A percentile compares a stretch with the other conserved stretches of the same genome.
These are phyloP conservation scores for Scatophagus argus DNA, from an alignment of 2,113 vertebrate species.

Conservation along the genomic window DNA sequence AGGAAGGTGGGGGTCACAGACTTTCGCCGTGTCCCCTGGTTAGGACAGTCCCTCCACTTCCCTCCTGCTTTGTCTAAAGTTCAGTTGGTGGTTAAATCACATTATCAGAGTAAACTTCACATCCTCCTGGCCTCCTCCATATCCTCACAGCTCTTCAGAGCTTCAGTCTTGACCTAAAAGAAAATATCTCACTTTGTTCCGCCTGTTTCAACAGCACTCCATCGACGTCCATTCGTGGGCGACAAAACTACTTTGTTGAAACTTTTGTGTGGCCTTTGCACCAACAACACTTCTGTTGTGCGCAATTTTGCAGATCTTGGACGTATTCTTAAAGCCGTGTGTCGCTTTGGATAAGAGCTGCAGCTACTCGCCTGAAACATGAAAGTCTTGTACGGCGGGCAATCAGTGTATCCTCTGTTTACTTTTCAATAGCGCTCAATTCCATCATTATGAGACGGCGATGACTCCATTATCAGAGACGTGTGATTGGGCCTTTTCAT, in stretches of 20 bases:
- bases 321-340: conserved; percentile 22
- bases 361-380: conserved; percentile 45
- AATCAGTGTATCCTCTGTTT: conserved; percentile 79
- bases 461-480: conserved; percentile 71
- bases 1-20: background rate
- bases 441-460: conserved; percentile 70
- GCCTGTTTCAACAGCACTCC: background rate
- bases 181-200: background rate
- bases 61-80: background rate
- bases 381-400: conserved; percentile 55
- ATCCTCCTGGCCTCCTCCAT: background rate
- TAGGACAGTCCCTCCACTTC: background rate
- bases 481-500: conserved; percentile 82
- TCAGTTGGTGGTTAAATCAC: conserved; percentile 9
- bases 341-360: conserved; percentile 27
- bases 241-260: conserved; percentile 13
- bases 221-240: background rate
- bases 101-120: background rate
- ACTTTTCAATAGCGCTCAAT: conserved; percentile 75
- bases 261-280: conserved; percentile 4
- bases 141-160: background rate
- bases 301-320: conserved; percentile 44
- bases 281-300: background rate
- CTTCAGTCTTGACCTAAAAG: conserved; percentile 1
- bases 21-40: background rate